These are phyloP conservation scores for Holothuria glaberrima DNA, from an alignment of 35 echinoderm and acorn worm species.

Conservation along the genomic window DNA sequence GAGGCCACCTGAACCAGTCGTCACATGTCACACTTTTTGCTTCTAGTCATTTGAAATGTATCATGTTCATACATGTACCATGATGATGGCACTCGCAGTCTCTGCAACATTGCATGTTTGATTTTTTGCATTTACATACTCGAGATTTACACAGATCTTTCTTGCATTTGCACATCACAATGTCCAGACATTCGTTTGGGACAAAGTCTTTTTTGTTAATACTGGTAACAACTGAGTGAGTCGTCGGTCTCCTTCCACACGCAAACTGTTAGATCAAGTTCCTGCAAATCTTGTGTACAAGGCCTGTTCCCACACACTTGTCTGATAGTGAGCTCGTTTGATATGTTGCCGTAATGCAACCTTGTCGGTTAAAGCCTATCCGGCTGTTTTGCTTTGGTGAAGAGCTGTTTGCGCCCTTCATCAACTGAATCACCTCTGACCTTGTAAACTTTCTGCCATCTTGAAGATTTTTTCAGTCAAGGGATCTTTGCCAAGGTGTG, in stretches of 20 bases:
- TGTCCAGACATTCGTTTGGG: slow-evolving; percentile 10
- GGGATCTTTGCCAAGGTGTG: slow-evolving; percentile 19
- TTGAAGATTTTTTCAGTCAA: slow-evolving; percentile 12
- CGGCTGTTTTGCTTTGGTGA: slow-evolving; percentile 11
- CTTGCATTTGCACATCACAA: slow-evolving; percentile 25
- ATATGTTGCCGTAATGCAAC: slow-evolving; percentile 27
- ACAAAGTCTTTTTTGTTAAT: slow-evolving; percentile 23
- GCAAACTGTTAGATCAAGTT: slow-evolving; percentile 13
- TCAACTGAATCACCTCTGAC: not conserved
- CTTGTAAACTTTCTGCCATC: slow-evolving; percentile 3
- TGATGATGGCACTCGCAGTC: slow-evolving; percentile 33
- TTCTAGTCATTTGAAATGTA: not conserved
- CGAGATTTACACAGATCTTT: slow-evolving; percentile 11
- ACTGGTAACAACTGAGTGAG: slow-evolving; percentile 36
- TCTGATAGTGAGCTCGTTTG: slow-evolving; percentile 24
- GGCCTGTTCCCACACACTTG: slow-evolving; percentile 5
- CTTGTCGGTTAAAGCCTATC: not conserved
- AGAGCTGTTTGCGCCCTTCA: slow-evolving; percentile 4
- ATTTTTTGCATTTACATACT: slow-evolving; percentile 17
- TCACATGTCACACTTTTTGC: slow-evolving; percentile 17
- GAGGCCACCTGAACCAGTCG: slow-evolving; percentile 3
- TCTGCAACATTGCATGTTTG: slow-evolving; percentile 17
- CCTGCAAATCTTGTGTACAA: not conserved
- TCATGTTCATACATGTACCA: slow-evolving; percentile 43
- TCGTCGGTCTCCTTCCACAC: slow-evolving; percentile 5